Percentiles rank a stretch among this genome's conserved stretches.
These are phyloP conservation scores for Melipona bicolor DNA, from an alignment of 2,888 invertebrate genomes.

Conservation along the genomic window DNA sequence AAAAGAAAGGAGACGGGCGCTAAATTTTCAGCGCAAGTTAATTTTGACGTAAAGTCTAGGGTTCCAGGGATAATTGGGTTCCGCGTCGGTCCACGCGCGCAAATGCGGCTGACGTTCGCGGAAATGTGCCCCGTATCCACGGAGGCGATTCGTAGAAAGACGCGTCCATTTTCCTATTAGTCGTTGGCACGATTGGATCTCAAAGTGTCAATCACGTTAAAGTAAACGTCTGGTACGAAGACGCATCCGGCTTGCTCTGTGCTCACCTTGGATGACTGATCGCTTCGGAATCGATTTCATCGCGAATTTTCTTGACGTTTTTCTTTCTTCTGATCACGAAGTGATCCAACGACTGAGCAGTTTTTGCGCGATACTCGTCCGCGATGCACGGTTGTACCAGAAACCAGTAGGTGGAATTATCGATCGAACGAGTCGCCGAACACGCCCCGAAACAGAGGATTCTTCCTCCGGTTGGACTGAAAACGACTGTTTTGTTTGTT, in stretches of 20 bases:
- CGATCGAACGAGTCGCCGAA: neutral
- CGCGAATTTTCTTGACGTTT: neutral
- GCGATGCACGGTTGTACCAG: no score
- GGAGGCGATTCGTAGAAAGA: neutral
- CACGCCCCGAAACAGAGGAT: no score
- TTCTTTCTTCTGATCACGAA: no score
- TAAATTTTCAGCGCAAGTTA: neutral
- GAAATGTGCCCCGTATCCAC: neutral
- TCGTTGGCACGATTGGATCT: slow-evolving; percentile 11
- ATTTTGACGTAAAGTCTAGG: neutral
- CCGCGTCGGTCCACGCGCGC: no score
- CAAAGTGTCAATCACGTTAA: slow-evolving; percentile 16
- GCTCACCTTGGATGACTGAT: neutral
- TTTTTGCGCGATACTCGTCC: no score
- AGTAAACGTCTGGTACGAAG: slow-evolving; percentile 2
- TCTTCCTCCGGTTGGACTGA: no score
- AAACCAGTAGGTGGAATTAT: no score
- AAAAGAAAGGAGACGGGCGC: neutral
- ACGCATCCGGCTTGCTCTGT: neutral
- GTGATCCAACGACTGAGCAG: neutral
- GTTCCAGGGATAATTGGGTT: neutral
- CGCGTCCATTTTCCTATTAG: slow-evolving; percentile 39
- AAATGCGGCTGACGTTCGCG: neutral
- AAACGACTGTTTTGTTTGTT: no score
- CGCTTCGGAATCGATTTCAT: slow-evolving; percentile 9